Base-by-base conservation (phyloP, 2,888 invertebrate genomes). In the Stenichneumon culpator region DNA sequence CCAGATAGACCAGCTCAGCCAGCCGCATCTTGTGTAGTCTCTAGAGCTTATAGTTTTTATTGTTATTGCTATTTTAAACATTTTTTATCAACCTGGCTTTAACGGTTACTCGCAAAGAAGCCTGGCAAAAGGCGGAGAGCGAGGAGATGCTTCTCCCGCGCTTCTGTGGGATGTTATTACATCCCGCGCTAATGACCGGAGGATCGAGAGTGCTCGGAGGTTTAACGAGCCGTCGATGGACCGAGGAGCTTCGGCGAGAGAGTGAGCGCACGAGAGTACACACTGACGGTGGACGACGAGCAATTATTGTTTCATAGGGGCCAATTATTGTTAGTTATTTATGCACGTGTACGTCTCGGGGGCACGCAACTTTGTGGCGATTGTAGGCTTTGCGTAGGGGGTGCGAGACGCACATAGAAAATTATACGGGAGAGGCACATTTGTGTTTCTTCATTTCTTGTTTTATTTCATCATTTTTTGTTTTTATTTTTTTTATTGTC, bases 251-350 rank as follows among this genome's bases (percentile, higher is more conserved):
- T 57, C 54, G 44, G 68, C 39, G 60, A 14, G 78, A 16, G 68
- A 57, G 65, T 2, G 52, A 68, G 57, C 57, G 72, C 72, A 50
- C 44, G 65, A 44, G 47, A 67, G 67, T 36, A 65, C 25, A 67
- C 22, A 77, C 22, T 39, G 16, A 81, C 65, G 81, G 68, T 73
- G 79, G 60, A 69, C 82, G 72, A 79, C 78, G 79, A 83, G 85
- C 84, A 87, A 87, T 87, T 86, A 85, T 86, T 84, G 82, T 83
- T 86, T 86, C 87, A 84, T 86, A 82, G 84, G 70, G 79, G 80
- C 84, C 82, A 86, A 83, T 86, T 84, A 87, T 87, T 84, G 86
- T 82, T 83, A 73, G 84, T 87, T 85, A 82, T 86, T 84, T 84
- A 84, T 86, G 84, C 79, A 82, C 81, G 81, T 86, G 78, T 82